Base-by-base conservation (phyloP, 2,797 vertebrate genomes). In the Hemitrygon akajei region DNA sequence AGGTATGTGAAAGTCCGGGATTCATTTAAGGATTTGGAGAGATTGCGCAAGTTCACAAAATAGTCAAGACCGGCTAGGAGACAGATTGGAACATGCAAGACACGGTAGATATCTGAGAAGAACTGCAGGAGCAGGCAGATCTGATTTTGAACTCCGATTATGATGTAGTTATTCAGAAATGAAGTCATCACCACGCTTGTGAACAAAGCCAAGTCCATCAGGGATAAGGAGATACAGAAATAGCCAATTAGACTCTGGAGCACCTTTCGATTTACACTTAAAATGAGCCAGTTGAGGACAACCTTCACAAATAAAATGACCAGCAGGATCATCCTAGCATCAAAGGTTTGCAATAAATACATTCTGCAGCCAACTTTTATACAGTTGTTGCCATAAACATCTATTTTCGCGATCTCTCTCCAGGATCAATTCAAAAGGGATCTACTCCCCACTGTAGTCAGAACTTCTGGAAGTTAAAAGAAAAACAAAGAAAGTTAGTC, bases 61-160 rank as follows among this genome's bases (percentile, higher is more conserved):
- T 97, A 96, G 95, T 98, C 98, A 95, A 98, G 94, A 11, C 94
- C 95, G 14, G 97, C 95, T 66, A 96, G 37, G 0, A 98, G 77
- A 40, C 95, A 96, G 11, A 98, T 96, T 0, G 98, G 98, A 94
- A 96, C 97, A 94, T 97, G 97, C 95, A 98, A 81, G 56, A 95
- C 56, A 0, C 96, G 94, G 0, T 97, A 97, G 82, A 96, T 94
- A 2, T 96, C 95, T 56, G 97, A 97, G 0, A 95, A 73, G 69
- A 97, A 96, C 95, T 98, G 97, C 58, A 97, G 96, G 94, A 98
- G 94, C 3, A 98, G 95, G 94, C 98, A 98, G 18, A 97, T 95
- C 22, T 99, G 98, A 93, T 98, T 94, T 56, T 95, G 95, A 82
- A 97, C 12, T 0, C 96, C 97, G 91, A 96, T 95, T 94, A 98